Conservation (phyloP, 1,140 invertebrate genomes). For the Sycobia sp. region DNA sequence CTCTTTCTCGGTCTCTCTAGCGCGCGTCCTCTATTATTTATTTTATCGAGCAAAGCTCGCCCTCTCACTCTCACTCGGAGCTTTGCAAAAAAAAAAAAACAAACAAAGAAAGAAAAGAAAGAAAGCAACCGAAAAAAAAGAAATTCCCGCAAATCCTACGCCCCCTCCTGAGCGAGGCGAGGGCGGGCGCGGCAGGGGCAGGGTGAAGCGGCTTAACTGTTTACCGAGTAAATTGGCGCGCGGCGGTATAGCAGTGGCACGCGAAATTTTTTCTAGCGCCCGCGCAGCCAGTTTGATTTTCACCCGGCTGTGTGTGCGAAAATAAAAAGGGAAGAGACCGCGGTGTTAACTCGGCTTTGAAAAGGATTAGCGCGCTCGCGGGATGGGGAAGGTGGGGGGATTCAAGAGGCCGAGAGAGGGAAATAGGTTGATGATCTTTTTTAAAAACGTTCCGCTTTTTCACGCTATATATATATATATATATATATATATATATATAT, state of each 20-base stretch:
- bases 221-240: conserved; percentile 28
- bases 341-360: conserved; percentile 9
- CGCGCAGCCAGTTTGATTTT: conserved; percentile 22
- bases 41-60: conserved; percentile 15
- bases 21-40: conserved; percentile 11
- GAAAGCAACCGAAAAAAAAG: no score
- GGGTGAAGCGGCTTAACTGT: conserved; percentile 30
- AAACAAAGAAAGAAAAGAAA: no score
- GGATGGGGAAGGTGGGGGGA: not conserved
- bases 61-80: not conserved
- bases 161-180: not conserved
- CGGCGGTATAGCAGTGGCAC: not conserved
- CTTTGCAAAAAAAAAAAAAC: no score
- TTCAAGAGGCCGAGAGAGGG: not conserved
- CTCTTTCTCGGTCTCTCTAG: not conserved
- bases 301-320: not conserved
- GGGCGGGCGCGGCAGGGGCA: not conserved
- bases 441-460: no score
- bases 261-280: conserved; percentile 1
- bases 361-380: conserved; percentile 19
- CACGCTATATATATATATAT: no score
- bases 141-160: conserved; percentile 17
- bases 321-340: not conserved
- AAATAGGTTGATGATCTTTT: conserved; percentile 14
- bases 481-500: no score